Conservation (phyloP, 1,140 invertebrate genomes). For the Hyposmocoma kahamanoa region DNA sequence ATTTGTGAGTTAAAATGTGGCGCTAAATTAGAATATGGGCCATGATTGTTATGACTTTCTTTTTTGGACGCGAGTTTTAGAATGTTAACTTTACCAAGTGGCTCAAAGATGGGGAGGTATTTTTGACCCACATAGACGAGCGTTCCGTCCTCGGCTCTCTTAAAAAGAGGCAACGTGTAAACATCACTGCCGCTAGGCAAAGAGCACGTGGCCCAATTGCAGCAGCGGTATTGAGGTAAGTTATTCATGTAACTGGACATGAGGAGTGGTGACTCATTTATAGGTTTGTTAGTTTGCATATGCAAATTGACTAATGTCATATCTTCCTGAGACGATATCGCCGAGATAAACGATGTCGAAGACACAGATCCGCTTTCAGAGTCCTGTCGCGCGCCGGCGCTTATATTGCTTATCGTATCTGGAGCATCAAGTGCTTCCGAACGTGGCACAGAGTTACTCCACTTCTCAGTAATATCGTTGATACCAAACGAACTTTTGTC, state of each 20-base stretch:
- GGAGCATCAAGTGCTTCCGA: conserved; percentile 44
- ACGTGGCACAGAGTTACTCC: conserved; percentile 47
- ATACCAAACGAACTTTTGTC: conserved; percentile 53
- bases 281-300: conserved; percentile 95
- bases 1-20: conserved; percentile 69
- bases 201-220: conserved; percentile 83
- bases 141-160: conserved; percentile 82
- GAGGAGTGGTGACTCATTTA: conserved; percentile 92
- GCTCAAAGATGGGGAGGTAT: conserved; percentile 68
- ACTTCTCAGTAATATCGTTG: conserved; percentile 58
- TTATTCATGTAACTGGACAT: conserved; percentile 97
- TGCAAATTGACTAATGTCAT: conserved; percentile 94
- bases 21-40: conserved; percentile 52
- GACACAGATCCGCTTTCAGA: conserved; percentile 83
- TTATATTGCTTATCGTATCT: conserved; percentile 61
- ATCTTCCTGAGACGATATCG: conserved; percentile 94
- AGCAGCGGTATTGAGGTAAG: conserved; percentile 87
- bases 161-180: conserved; percentile 83
- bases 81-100: conserved; percentile 49
- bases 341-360: conserved; percentile 92
- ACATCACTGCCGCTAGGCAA: conserved; percentile 81
- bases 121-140: conserved; percentile 83
- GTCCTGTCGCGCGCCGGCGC: conserved; percentile 58
- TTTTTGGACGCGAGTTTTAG: conserved; percentile 59
- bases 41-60: conserved; percentile 54